Evolutionary conservation across 1,140 invertebrate genomes (phyloP).

Genomic region (Rhizoglyphus robini): DNA sequence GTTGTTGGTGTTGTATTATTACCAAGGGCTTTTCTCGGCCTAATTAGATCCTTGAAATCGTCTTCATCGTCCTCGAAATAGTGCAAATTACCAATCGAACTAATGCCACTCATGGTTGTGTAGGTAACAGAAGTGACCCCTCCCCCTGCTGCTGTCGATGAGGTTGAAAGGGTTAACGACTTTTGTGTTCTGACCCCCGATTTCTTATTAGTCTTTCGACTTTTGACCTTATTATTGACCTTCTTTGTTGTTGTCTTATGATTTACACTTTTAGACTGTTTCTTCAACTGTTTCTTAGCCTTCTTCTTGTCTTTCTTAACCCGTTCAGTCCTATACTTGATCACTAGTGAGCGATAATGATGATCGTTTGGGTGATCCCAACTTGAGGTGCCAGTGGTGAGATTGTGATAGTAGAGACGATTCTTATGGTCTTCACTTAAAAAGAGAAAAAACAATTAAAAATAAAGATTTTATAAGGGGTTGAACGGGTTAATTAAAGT

Average conservation of each 20-base stretch:
- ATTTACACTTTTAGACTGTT: too few relatives aligned
- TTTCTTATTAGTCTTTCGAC: too few relatives aligned
- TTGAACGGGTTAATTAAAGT: too few relatives aligned
- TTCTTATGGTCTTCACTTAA: slow-evolving; percentile 23
- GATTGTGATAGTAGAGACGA: slow-evolving; percentile 26
- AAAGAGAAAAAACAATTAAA: not conserved
- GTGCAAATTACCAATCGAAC: slow-evolving; percentile 20
- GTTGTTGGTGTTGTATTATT: too few relatives aligned
- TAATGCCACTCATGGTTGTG: slow-evolving; percentile 5
- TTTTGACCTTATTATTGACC: too few relatives aligned
- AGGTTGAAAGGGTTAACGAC: not conserved
- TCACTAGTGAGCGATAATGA: slow-evolving; percentile 23
- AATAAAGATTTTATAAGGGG: too few relatives aligned
- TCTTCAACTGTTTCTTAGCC: too few relatives aligned
- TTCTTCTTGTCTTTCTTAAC: not conserved
- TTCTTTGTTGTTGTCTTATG: too few relatives aligned
- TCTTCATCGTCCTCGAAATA: slow-evolving; percentile 15
- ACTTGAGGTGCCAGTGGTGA: slow-evolving; percentile 22
- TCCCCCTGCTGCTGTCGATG: too few relatives aligned
- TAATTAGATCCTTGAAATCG: slow-evolving; percentile 3
- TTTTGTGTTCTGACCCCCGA: too few relatives aligned
- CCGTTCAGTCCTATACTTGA: slow-evolving; percentile 19
- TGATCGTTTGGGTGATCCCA: slow-evolving; percentile 27
- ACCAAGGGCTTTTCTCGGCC: not conserved
- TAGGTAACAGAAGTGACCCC: too few relatives aligned